Conservation (phyloP, 1,140 invertebrate species). For the Psix sp. region DNA sequence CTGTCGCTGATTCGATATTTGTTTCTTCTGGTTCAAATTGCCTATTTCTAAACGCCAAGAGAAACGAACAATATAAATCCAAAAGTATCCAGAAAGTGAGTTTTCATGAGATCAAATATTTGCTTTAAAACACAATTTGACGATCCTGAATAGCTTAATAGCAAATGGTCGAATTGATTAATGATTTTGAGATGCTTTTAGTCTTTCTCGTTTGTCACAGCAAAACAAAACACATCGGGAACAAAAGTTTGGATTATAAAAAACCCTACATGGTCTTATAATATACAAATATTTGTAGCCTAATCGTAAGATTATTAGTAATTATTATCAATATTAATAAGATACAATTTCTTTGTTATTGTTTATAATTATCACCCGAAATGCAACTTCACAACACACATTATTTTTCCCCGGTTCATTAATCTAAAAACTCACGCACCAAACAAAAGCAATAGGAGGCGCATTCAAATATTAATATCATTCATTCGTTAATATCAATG, state of each 20-base stretch:
- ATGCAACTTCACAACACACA: conserved; percentile 10
- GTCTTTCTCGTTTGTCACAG: conserved; percentile 34
- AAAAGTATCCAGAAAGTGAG: conserved; percentile 4
- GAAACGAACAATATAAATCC: conserved; percentile 17
- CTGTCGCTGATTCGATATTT: conserved; percentile 7
- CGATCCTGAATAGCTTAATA: not conserved
- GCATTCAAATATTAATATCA: conserved; percentile 13
- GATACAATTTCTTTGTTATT: conserved; percentile 6
- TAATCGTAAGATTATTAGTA: conserved; percentile 15
- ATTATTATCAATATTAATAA: conserved; percentile 11
- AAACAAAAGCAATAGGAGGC: conserved; percentile 1
- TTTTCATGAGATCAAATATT: conserved; percentile 36
- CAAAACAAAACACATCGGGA: conserved; percentile 28
- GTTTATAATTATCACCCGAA: conserved; percentile 38
- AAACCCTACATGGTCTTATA: conserved; percentile 19
- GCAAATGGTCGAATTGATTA: not conserved
- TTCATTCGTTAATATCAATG: too few species aligned
- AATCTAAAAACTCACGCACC: conserved; percentile 7
- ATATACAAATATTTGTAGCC: conserved; percentile 16
- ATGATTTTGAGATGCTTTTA: not conserved
- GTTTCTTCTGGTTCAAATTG: conserved; percentile 12
- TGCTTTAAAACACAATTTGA: conserved; percentile 8
- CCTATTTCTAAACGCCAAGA: conserved; percentile 19
- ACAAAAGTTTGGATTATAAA: not conserved
- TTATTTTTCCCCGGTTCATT: conserved; percentile 7